phyloP scores from a whole-genome alignment of 2,797 vertebrate genomes.

The Sebastes itinus region DNA sequence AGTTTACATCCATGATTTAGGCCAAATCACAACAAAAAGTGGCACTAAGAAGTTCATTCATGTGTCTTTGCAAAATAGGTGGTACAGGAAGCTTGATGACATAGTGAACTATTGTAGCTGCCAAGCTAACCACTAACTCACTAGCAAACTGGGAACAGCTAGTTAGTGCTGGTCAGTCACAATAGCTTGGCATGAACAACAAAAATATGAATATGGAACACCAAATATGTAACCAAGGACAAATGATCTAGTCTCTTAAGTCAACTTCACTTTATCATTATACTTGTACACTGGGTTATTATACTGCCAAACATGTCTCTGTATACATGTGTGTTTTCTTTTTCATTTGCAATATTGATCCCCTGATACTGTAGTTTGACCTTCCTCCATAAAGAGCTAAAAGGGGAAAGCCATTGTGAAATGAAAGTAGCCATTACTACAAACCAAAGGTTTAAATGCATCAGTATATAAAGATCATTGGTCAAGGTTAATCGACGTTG shows the following conservation, averaged over 20 bases:
- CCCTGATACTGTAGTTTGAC: neutral
- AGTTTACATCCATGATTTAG: too few species aligned
- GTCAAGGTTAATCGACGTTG: constrained; percentile 40
- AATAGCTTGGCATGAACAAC: neutral
- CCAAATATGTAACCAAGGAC: neutral
- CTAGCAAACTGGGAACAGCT: too few species aligned
- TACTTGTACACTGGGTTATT: neutral
- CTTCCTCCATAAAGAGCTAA: constrained; percentile 20
- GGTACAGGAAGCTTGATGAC: neutral
- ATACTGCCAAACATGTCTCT: neutral
- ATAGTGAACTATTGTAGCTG: too few species aligned
- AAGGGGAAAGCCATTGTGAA: neutral
- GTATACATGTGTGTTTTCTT: neutral
- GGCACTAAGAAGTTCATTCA: neutral
- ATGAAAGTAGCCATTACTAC: neutral
- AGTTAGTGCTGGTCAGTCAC: too few species aligned
- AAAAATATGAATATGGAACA: neutral
- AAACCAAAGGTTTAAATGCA: constrained; percentile 18
- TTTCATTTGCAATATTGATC: neutral
- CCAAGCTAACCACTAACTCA: too few species aligned
- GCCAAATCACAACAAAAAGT: too few species aligned
- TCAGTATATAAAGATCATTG: constrained; percentile 1
- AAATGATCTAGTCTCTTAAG: neutral
- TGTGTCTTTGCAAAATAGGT: neutral
- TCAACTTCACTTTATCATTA: neutral